A percentile compares a stretch with the other conserved stretches of the same genome.
These are phyloP conservation scores for Loripinus fragilis DNA, from an alignment of 2,888 invertebrate genomes.

Conservation along the genomic window DNA sequence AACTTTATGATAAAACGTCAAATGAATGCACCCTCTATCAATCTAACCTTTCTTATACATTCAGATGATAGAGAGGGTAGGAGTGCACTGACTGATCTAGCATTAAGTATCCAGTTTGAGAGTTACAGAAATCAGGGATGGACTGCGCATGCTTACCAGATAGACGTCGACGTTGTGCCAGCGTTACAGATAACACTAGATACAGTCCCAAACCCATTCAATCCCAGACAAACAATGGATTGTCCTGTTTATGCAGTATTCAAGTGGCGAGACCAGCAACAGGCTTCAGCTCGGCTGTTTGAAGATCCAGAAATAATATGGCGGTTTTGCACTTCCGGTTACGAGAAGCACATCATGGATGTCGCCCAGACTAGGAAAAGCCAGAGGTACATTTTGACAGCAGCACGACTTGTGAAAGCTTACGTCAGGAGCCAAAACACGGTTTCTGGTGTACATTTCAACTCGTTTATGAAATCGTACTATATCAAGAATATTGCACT, in stretches of 20 bases:
- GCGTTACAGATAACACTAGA: slow-evolving; percentile 50
- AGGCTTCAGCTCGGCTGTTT: slow-evolving; percentile 3
- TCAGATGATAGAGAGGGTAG: background rate
- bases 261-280: slow-evolving; percentile 55
- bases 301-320: slow-evolving; percentile 49
- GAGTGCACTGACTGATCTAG: background rate
- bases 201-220: slow-evolving; percentile 31
- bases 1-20: slow-evolving; percentile 32
- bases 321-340: slow-evolving; percentile 58
- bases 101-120: background rate
- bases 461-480: slow-evolving; percentile 50
- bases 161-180: slow-evolving; percentile 64
- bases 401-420: slow-evolving; percentile 60
- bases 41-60: slow-evolving; percentile 35
- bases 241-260: slow-evolving; percentile 59
- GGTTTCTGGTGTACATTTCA: too few species aligned
- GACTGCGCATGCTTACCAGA: slow-evolving; percentile 7
- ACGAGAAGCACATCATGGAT: slow-evolving; percentile 62
- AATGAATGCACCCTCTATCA: slow-evolving; percentile 50
- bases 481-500: slow-evolving; percentile 57
- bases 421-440: slow-evolving; percentile 31
- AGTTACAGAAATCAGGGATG: background rate
- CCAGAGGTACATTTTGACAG: slow-evolving; percentile 57
- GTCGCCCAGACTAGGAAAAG: slow-evolving; percentile 36
- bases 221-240: slow-evolving; percentile 24